These are phyloP conservation scores for Zeugodacus cucurbitae DNA, from an alignment of 1,140 invertebrate species.

Conservation along the genomic window DNA sequence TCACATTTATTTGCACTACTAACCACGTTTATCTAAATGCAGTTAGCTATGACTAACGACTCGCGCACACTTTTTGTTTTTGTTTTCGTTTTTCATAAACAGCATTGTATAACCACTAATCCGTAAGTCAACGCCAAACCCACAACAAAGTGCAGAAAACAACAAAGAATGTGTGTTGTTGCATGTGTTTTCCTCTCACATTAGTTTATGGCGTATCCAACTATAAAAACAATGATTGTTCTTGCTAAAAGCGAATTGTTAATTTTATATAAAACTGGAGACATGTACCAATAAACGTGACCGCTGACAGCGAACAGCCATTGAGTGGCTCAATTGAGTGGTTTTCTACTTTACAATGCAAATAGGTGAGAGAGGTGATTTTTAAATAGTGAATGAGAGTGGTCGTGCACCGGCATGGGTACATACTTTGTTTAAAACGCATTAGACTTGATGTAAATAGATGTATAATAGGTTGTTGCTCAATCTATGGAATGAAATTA, in stretches of 20 bases:
- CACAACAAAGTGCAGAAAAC: background rate
- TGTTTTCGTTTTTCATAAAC: no score
- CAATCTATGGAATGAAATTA: no score
- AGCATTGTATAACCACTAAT: background rate
- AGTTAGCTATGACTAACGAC: background rate
- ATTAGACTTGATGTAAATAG: no score
- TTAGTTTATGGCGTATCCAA: background rate
- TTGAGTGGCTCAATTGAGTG: background rate
- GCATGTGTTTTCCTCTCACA: no score
- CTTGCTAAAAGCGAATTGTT: background rate
- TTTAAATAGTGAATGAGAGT: background rate
- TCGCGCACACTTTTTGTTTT: no score
- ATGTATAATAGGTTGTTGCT: no score
- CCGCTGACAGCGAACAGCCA: background rate
- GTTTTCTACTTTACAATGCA: background rate
- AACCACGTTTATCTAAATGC: background rate
- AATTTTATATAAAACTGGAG: background rate
- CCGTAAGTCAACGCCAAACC: background rate
- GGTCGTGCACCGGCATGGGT: background rate
- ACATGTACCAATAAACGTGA: background rate
- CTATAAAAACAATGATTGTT: background rate
- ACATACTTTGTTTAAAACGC: no score
- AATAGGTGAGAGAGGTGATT: background rate
- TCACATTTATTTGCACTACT: no score
- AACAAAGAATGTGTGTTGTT: background rate